phyloP scores from a whole-genome alignment of 2,797 vertebrate genomes.

The Phoxinus dragarum region DNA sequence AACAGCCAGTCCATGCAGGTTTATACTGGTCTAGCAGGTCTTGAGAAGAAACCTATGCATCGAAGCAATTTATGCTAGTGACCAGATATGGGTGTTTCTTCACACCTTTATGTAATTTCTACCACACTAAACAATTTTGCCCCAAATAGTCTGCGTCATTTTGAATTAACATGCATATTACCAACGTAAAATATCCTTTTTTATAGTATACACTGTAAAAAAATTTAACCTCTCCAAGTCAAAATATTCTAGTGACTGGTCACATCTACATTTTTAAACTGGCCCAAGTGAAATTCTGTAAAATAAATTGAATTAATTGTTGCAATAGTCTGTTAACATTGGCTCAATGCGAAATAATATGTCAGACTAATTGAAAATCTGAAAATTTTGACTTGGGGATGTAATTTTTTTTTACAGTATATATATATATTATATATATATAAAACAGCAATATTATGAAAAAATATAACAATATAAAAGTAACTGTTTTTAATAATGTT shows the following conservation, averaged over 20 bases:
- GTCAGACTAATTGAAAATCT: too few species aligned
- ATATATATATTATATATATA: too few species aligned
- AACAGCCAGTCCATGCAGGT: neutral
- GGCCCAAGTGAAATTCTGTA: too few species aligned
- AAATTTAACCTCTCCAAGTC: too few species aligned
- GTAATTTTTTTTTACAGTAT: too few species aligned
- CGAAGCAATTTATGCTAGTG: constrained; percentile 63
- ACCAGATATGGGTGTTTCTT: neutral
- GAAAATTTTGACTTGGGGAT: too few species aligned
- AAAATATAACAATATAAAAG: neutral
- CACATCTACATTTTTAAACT: too few species aligned
- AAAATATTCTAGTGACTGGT: too few species aligned
- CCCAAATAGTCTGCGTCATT: neutral
- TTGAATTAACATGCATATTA: neutral
- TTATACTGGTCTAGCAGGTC: neutral
- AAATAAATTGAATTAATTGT: too few species aligned
- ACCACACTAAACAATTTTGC: neutral
- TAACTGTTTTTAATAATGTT: neutral
- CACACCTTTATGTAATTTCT: neutral
- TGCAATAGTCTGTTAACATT: too few species aligned
- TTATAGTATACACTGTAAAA: too few species aligned
- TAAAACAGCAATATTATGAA: neutral
- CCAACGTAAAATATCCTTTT: neutral
- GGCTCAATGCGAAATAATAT: too few species aligned
- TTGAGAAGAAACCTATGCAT: neutral